phyloP scores from a whole-genome alignment of 2,888 invertebrate genomes.

The Troilus luridus region DNA sequence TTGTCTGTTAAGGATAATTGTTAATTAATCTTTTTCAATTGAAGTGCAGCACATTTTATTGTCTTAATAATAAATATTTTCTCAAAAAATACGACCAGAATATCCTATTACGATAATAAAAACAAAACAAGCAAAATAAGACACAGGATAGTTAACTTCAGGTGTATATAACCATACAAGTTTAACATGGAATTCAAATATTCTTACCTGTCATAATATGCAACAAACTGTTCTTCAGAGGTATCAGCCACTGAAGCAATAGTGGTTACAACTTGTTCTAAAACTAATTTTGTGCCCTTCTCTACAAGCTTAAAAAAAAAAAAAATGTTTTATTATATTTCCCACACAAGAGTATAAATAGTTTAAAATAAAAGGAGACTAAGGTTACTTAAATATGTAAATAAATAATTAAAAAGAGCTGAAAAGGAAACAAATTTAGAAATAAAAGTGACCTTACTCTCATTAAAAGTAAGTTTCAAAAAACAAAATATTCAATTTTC shows the following conservation, averaged over 20 bases:
- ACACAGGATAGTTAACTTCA: no score
- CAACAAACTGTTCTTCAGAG: slow-evolving; percentile 94
- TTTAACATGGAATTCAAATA: neutral
- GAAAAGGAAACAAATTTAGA: no score
- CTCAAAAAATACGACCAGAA: no score
- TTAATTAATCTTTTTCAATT: no score
- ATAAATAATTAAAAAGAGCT: neutral
- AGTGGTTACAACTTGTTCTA: slow-evolving; percentile 99
- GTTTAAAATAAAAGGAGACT: neutral
- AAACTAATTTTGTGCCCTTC: slow-evolving; percentile 93
- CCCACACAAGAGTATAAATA: no score
- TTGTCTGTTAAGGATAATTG: no score
- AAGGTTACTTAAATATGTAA: neutral
- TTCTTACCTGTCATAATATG: slow-evolving; percentile 88
- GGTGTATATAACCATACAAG: neutral
- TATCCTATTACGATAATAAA: no score
- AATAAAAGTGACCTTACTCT: no score
- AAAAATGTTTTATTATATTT: neutral
- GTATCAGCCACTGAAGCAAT: slow-evolving; percentile 99
- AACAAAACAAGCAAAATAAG: no score
- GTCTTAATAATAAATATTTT: no score
- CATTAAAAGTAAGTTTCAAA: no score
- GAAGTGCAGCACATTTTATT: no score
- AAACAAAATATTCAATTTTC: slow-evolving; percentile 53
- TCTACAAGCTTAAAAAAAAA: slow-evolving; percentile 80